Percentiles rank a stretch among this genome's conserved stretches.
Evolutionary conservation across 2,888 invertebrate genomes (phyloP).

Genomic region (Oxycera nigricornis): DNA sequence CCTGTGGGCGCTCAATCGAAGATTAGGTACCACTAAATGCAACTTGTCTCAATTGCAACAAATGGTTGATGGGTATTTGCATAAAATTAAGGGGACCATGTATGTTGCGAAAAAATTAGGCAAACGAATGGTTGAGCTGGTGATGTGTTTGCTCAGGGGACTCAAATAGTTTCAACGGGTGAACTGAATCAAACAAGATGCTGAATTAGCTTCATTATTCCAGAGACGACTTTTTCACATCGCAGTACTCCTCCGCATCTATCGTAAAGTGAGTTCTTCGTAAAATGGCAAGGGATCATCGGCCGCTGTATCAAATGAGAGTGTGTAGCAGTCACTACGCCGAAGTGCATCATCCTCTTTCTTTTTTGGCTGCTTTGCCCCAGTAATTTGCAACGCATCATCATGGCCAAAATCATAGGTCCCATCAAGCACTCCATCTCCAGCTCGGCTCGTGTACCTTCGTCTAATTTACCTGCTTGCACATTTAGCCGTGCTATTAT

Average conservation of each 20-base stretch:
- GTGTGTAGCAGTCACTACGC: no score
- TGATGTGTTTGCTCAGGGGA: no score
- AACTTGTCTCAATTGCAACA: constrained; percentile 31
- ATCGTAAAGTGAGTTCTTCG: no score
- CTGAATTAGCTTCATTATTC: background rate
- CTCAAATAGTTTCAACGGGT: no score
- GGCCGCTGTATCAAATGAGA: no score
- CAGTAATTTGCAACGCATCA: constrained; percentile 37
- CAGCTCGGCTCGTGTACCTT: background rate
- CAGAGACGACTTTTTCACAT: no score
- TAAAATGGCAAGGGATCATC: no score
- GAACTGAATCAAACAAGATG: background rate
- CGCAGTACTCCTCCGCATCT: no score
- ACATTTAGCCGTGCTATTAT: constrained; percentile 15
- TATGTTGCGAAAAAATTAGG: background rate
- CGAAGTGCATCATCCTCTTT: background rate
- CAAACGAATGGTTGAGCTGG: no score
- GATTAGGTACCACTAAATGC: constrained; percentile 36
- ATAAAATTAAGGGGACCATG: background rate
- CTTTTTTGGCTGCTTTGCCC: background rate
- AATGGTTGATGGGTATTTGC: background rate
- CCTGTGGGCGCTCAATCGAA: constrained; percentile 10
- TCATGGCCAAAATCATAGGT: constrained; percentile 35
- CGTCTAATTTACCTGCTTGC: constrained; percentile 35
- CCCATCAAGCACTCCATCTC: background rate